Percentiles rank a stretch among this genome's conserved stretches.
Evolutionary conservation across 2,113 vertebrate species (phyloP).

Genomic region (Saguinus imperator): DNA sequence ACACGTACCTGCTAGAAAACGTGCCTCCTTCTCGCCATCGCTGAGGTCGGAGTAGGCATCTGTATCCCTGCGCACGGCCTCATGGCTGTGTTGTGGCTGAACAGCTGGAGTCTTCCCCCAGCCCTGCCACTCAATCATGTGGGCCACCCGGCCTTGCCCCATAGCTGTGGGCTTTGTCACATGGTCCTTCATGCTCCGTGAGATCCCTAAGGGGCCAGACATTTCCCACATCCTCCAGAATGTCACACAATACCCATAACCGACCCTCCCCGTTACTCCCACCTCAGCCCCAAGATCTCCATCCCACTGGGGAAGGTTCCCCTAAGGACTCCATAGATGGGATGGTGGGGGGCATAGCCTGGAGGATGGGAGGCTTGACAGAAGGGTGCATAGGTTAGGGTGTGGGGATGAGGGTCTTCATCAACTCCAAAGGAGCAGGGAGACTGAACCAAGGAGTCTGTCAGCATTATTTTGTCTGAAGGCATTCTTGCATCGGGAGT

Average conservation of each 20-base stretch:
- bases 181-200: conserved; percentile 96
- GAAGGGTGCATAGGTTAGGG: neutral
- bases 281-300: neutral
- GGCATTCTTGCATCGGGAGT: conserved; percentile 48
- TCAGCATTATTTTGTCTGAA: neutral
- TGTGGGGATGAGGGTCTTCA: neutral
- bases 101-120: conserved; percentile 91
- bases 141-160: conserved; percentile 96
- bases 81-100: conserved; percentile 91
- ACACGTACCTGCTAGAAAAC: conserved; percentile 93
- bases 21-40: conserved; percentile 97
- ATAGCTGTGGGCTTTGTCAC: conserved; percentile 98
- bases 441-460: neutral
- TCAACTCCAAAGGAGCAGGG: neutral
- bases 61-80: conserved; percentile 91
- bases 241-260: conserved; percentile 61
- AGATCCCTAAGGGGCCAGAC: conserved; percentile 89
- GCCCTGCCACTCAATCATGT: conserved; percentile 99
- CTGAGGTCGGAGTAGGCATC: conserved; percentile 98
- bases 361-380: neutral
- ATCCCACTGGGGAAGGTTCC: neutral
- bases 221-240: conserved; percentile 76
- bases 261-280: neutral
- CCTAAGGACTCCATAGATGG: neutral
- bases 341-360: no score